A percentile compares a stretch with the other conserved stretches of the same genome.
phyloP scores from a whole-genome alignment of 2,888 invertebrate species.

The Tinea trinotella region DNA sequence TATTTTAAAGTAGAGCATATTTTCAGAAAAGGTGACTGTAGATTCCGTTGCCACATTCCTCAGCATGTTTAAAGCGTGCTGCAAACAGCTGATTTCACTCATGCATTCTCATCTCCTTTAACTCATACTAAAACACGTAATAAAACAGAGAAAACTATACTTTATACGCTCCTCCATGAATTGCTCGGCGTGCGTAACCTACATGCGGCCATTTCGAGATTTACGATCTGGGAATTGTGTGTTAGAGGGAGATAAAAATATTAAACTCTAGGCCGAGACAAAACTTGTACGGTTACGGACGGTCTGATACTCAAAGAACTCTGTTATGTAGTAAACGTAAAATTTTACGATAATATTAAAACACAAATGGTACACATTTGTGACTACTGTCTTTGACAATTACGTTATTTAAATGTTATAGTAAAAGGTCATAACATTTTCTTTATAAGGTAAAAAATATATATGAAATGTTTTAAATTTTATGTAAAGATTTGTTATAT shows the following conservation, averaged over 20 bases:
- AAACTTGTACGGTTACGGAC: slow-evolving; percentile 49
- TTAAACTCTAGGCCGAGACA: slow-evolving; percentile 62
- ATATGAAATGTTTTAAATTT: slow-evolving; percentile 21
- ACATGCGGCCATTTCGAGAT: slow-evolving; percentile 74
- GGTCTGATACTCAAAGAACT: slow-evolving; percentile 39
- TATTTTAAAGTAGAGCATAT: slow-evolving; percentile 46
- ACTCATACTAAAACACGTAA: slow-evolving; percentile 62
- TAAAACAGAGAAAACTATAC: slow-evolving; percentile 72
- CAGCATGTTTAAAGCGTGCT: slow-evolving; percentile 70
- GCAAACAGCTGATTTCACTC: slow-evolving; percentile 70
- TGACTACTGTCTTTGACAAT: not conserved
- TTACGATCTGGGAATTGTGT: slow-evolving; percentile 74
- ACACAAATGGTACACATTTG: not conserved
- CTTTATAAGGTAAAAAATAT: not conserved
- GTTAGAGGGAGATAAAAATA: slow-evolving; percentile 69
- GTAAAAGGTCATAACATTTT: not conserved
- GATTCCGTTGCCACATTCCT: slow-evolving; percentile 70
- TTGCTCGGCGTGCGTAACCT: slow-evolving; percentile 71
- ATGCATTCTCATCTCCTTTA: slow-evolving; percentile 68
- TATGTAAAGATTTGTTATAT: slow-evolving; percentile 36
- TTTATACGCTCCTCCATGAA: slow-evolving; percentile 65
- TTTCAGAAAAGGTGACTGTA: slow-evolving; percentile 41
- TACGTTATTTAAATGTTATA: not conserved
- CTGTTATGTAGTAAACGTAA: slow-evolving; percentile 40
- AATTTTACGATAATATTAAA: not conserved